Percentiles rank a stretch among this genome's conserved stretches.
Evolutionary conservation across 2,797 vertebrate genomes (phyloP).

Genomic region (Pristis pectinata): DNA sequence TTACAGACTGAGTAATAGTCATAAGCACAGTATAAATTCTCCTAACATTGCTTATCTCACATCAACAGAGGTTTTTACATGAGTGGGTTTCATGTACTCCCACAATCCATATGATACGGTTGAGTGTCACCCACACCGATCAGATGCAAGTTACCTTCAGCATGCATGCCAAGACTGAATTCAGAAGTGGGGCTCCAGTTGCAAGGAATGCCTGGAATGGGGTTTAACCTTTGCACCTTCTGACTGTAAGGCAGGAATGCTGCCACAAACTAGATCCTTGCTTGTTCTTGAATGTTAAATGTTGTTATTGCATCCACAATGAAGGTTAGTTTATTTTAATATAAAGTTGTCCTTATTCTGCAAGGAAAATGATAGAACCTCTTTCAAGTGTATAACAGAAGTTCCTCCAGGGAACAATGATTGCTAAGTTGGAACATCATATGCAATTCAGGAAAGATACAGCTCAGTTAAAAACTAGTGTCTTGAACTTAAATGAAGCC

Average conservation of each 20-base stretch:
- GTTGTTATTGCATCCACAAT: neutral
- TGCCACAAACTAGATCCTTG: neutral
- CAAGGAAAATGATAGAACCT: neutral
- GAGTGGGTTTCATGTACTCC: neutral
- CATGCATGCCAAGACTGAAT: neutral
- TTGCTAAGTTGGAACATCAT: too few relatives aligned
- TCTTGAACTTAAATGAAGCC: too few relatives aligned
- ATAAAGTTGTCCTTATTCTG: neutral
- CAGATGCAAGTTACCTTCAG: neutral
- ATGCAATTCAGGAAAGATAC: too few relatives aligned
- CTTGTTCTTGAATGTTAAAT: neutral
- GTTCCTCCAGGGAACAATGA: too few relatives aligned
- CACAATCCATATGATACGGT: neutral
- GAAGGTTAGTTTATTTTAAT: neutral
- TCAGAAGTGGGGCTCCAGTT: neutral
- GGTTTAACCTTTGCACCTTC: too few relatives aligned
- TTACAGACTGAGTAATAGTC: neutral
- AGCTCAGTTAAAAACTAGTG: too few relatives aligned
- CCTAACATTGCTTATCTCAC: too few relatives aligned
- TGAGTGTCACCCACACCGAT: neutral
- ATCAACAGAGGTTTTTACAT: too few relatives aligned
- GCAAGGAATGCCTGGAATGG: neutral
- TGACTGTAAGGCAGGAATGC: neutral
- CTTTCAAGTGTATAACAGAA: neutral
- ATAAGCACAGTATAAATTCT: neutral